Evolutionary conservation across 2,888 invertebrate species (phyloP).

Genomic region (Brenthis hecate): DNA sequence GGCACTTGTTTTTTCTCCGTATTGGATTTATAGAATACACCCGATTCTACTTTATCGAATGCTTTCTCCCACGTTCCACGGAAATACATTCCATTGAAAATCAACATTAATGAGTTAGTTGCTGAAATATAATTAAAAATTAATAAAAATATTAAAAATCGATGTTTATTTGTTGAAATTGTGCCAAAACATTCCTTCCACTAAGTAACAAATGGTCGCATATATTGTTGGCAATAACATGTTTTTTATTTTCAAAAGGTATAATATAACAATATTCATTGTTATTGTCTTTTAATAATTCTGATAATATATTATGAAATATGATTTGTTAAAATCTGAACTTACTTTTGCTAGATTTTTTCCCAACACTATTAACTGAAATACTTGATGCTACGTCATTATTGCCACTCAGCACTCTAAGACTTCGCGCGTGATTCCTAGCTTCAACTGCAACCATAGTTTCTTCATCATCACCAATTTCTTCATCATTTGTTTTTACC

Average conservation of each 20-base stretch:
- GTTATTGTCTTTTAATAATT: no score
- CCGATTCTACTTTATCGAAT: slow-evolving; percentile 81
- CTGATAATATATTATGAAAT: not conserved
- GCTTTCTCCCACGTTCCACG: slow-evolving; percentile 89
- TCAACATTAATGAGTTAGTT: slow-evolving; percentile 84
- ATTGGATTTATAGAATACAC: slow-evolving; percentile 85
- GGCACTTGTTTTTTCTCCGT: slow-evolving; percentile 83
- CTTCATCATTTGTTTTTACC: slow-evolving; percentile 76
- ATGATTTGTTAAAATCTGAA: not conserved
- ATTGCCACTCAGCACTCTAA: slow-evolving; percentile 64
- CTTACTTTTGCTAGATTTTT: slow-evolving; percentile 68
- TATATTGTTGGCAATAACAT: no score
- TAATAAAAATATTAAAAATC: no score
- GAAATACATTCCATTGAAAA: slow-evolving; percentile 90
- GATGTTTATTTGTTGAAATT: no score
- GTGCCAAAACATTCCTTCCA: no score
- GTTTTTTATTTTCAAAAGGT: no score
- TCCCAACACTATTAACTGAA: slow-evolving; percentile 84
- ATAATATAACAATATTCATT: no score
- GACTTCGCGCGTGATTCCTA: slow-evolving; percentile 72
- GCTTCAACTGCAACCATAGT: slow-evolving; percentile 84
- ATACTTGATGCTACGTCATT: slow-evolving; percentile 82
- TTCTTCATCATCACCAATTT: slow-evolving; percentile 77
- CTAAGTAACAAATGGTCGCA: no score
- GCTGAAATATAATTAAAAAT: slow-evolving; percentile 48